phyloP scores from a whole-genome alignment of 2,888 invertebrate genomes.

The Apodemia hepburni region DNA sequence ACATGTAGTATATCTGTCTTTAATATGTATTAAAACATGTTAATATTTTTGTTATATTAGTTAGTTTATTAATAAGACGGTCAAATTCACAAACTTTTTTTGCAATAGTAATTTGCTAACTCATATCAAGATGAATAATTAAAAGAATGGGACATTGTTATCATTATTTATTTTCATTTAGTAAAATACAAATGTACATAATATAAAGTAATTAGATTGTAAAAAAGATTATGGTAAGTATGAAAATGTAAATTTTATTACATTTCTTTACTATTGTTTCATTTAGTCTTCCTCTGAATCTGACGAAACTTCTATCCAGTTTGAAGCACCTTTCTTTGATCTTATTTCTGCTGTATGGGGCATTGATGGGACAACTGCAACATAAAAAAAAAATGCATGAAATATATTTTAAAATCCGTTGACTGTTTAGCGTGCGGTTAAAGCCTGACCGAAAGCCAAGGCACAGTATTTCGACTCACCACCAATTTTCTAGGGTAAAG shows the following conservation, averaged over 20 bases:
- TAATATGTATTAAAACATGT: background rate
- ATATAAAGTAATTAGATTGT: conserved; percentile 34
- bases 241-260: conserved; percentile 38
- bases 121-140: conserved; percentile 12
- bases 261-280: conserved; percentile 40
- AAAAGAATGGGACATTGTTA: conserved; percentile 23
- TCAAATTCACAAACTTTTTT: background rate
- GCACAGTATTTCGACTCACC: too few relatives aligned
- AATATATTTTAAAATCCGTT: background rate
- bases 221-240: conserved; percentile 33
- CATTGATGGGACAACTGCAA: conserved; percentile 55
- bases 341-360: conserved; percentile 61
- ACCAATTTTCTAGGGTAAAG: too few relatives aligned
- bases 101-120: conserved; percentile 16
- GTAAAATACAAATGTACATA: conserved; percentile 28
- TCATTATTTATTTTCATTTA: conserved; percentile 38
- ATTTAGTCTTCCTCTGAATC: conserved; percentile 60
- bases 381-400: background rate
- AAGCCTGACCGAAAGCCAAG: too few relatives aligned
- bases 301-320: conserved; percentile 73
- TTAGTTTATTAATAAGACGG: conserved; percentile 11
- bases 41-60: background rate
- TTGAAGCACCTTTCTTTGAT: conserved; percentile 50
- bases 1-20: background rate
- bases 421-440: too few relatives aligned